A percentile compares a stretch with the other conserved stretches of the same genome.
Conservation (phyloP, 2,113 vertebrate species). For the Clarias batrachus region DNA sequence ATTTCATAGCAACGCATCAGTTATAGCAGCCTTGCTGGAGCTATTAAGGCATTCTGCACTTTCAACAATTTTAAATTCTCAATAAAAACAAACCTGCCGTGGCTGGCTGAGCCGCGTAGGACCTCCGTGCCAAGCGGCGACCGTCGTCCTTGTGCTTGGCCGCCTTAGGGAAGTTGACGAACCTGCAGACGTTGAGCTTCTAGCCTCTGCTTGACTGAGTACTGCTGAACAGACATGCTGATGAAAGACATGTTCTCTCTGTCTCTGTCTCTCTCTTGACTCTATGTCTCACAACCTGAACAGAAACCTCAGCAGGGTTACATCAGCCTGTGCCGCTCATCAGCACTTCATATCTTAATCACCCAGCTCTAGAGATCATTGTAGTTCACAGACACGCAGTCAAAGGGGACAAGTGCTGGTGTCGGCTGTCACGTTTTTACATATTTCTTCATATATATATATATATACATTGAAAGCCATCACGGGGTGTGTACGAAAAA, state of each 20-base stretch:
- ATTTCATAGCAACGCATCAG: no score
- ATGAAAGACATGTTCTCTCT: conserved; percentile 25
- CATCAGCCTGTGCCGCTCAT: conserved; percentile 1
- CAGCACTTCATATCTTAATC: conserved; percentile 43
- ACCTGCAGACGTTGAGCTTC: conserved; percentile 9
- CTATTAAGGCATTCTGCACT: no score
- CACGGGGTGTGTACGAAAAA: background rate
- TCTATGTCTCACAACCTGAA: background rate
- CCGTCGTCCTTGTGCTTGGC: background rate
- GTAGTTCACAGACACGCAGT: conserved; percentile 43
- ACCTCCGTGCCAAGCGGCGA: background rate
- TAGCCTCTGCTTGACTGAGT: conserved; percentile 12
- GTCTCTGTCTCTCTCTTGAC: conserved; percentile 5
- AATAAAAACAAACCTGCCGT: conserved; percentile 2
- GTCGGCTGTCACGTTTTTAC: background rate
- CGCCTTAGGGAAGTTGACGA: conserved; percentile 7
- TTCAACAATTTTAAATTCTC: background rate
- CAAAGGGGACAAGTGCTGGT: conserved; percentile 25
- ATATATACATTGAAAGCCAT: background rate
- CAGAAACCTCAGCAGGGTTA: conserved; percentile 14
- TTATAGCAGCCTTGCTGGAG: background rate
- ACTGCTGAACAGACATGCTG: conserved; percentile 30
- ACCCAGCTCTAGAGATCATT: conserved; percentile 42
- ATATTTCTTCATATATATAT: no score
- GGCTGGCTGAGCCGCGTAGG: background rate